phyloP scores from a whole-genome alignment of 2,888 invertebrate genomes.

The Cerastoderma edule region DNA sequence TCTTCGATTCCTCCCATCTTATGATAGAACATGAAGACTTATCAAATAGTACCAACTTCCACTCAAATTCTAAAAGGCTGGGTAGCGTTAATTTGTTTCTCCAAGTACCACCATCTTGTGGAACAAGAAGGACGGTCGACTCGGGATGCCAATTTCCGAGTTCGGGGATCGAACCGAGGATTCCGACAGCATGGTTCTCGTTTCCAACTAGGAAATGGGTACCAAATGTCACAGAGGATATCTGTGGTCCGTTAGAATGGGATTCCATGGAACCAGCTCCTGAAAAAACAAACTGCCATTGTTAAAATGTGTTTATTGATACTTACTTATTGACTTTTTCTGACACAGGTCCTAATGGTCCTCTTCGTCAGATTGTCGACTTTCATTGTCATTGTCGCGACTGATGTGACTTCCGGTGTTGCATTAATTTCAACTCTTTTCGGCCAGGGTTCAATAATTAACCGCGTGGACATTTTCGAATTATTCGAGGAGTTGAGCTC shows the following conservation, averaged over 20 bases:
- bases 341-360: too few relatives aligned
- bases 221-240: not conserved
- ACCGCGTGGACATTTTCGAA: too few relatives aligned
- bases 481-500: too few relatives aligned
- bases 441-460: too few relatives aligned
- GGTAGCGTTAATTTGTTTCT: not conserved
- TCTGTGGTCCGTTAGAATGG: not conserved
- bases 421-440: too few relatives aligned
- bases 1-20: not conserved
- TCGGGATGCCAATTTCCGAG: not conserved
- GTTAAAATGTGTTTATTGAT: too few relatives aligned
- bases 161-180: not conserved
- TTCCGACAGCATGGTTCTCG: not conserved
- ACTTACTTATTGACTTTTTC: too few relatives aligned
- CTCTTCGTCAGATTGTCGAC: too few relatives aligned
- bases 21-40: not conserved
- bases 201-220: constrained; percentile 1
- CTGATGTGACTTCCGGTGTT: too few relatives aligned
- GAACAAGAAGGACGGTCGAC: not conserved
- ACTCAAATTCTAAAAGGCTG: not conserved
- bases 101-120: not conserved
- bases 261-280: too few relatives aligned
- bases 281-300: too few relatives aligned
- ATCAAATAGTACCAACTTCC: constrained; percentile 1
- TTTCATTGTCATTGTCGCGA: too few relatives aligned